These are phyloP conservation scores for Phania funesta DNA, from an alignment of 2,888 invertebrate genomes.

Conservation along the genomic window DNA sequence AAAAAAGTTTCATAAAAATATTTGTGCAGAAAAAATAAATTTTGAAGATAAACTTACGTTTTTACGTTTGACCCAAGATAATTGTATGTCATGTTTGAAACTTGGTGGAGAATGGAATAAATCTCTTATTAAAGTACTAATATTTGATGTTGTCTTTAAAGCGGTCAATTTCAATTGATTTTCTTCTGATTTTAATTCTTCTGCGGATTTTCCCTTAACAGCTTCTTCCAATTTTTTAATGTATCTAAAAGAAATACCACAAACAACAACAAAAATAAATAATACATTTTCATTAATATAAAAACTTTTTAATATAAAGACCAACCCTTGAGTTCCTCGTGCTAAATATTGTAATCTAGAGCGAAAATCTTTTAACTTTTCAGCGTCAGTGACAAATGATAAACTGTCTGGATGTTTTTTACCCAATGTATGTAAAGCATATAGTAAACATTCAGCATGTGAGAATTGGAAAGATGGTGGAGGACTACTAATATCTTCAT, in stretches of 20 bases:
- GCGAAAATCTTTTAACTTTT: slow-evolving; percentile 91
- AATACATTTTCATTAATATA: neutral
- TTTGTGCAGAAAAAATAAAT: too few species aligned
- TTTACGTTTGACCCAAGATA: slow-evolving; percentile 86
- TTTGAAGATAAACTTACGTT: slow-evolving; percentile 78
- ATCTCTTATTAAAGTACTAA: slow-evolving; percentile 94
- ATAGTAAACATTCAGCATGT: slow-evolving; percentile 95
- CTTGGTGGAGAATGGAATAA: slow-evolving; percentile 96
- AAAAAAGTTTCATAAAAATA: too few species aligned
- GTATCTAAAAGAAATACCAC: slow-evolving; percentile 72
- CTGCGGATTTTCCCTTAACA: slow-evolving; percentile 85
- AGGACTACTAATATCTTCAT: slow-evolving; percentile 82
- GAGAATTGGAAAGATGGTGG: slow-evolving; percentile 95
- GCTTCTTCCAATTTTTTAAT: slow-evolving; percentile 80
- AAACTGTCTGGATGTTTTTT: slow-evolving; percentile 89
- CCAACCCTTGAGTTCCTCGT: slow-evolving; percentile 92
- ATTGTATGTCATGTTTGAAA: slow-evolving; percentile 90
- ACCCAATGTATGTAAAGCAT: slow-evolving; percentile 87
- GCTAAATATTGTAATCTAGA: slow-evolving; percentile 95
- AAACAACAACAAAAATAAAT: slow-evolving; percentile 1
- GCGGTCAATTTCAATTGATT: slow-evolving; percentile 90
- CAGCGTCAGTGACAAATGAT: slow-evolving; percentile 86
- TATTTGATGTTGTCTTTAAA: slow-evolving; percentile 94
- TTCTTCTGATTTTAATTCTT: slow-evolving; percentile 88
- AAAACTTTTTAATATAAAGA: slow-evolving; percentile 61